phyloP scores from a whole-genome alignment of 2,888 invertebrate genomes.

The Eurytoma californica region DNA sequence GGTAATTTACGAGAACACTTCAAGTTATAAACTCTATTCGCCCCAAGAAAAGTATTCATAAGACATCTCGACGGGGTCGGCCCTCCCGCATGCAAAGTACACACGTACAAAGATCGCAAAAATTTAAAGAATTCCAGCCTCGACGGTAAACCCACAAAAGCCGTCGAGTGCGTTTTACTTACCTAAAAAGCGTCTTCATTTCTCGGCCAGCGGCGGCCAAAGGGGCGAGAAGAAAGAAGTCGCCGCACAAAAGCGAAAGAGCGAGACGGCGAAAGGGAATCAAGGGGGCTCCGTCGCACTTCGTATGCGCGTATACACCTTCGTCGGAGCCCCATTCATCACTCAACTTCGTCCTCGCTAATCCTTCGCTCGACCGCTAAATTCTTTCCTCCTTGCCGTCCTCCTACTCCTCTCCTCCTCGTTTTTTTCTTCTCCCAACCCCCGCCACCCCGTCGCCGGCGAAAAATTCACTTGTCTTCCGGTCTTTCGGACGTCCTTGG shows the following conservation, averaged over 20 bases:
- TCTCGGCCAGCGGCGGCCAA: neutral
- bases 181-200: conserved; percentile 10
- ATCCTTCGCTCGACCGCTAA: conserved; percentile 7
- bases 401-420: neutral
- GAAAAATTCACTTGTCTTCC: conserved; percentile 39
- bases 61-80: no score
- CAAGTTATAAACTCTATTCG: no score
- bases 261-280: neutral
- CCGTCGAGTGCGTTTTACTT: conserved; percentile 2
- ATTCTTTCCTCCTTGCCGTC: neutral
- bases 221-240: neutral
- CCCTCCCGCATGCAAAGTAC: no score
- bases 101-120: no score
- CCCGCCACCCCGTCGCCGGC: neutral
- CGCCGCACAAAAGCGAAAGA: conserved; percentile 3
- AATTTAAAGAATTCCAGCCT: no score
- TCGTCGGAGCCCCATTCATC: conserved; percentile 28
- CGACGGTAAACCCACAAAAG: no score
- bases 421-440: conserved; percentile 1
- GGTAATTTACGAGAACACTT: no score
- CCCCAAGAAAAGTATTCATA: no score
- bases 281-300: neutral
- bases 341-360: conserved; percentile 36
- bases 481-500: no score
- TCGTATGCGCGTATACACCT: conserved; percentile 25